Percentiles rank a stretch among this genome's conserved stretches.
Evolutionary conservation across 2,888 invertebrate genomes (phyloP).

Genomic region (Buathra laborator): DNA sequence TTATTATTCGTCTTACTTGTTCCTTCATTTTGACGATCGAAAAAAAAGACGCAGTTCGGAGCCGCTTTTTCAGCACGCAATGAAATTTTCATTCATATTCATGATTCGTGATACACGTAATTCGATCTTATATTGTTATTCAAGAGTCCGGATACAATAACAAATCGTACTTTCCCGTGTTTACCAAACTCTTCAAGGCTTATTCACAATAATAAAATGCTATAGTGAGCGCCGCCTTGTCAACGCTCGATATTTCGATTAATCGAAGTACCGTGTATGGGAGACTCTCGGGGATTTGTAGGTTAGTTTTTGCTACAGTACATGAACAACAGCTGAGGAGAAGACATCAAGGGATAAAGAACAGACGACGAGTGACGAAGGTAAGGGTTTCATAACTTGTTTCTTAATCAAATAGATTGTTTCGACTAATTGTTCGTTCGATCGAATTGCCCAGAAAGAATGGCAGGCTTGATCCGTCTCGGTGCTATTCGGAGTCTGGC

Average conservation of each 20-base stretch:
- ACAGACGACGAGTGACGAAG: neutral
- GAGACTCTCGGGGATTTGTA: neutral
- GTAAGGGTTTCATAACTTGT: neutral
- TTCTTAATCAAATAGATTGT: neutral
- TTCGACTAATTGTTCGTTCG: slow-evolving; percentile 9
- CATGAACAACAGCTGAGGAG: neutral
- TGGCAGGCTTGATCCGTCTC: slow-evolving; percentile 73
- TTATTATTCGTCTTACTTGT: slow-evolving; percentile 11
- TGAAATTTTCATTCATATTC: slow-evolving; percentile 27
- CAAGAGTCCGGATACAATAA: neutral
- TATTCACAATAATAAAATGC: neutral
- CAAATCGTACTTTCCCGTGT: neutral
- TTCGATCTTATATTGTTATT: neutral
- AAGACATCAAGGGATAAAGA: slow-evolving; percentile 1
- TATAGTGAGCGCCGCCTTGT: neutral
- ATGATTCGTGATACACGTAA: neutral
- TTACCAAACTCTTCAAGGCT: neutral
- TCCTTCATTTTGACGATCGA: slow-evolving; percentile 20
- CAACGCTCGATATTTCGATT: neutral
- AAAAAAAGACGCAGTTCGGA: no score
- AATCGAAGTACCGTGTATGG: neutral
- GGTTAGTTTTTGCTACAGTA: slow-evolving; percentile 16
- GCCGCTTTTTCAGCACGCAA: neutral
- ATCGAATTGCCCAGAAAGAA: slow-evolving; percentile 62
- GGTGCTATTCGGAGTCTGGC: slow-evolving; percentile 61